phyloP scores from a whole-genome alignment of 2,113 vertebrate species.

The Synodontis membranacea region DNA sequence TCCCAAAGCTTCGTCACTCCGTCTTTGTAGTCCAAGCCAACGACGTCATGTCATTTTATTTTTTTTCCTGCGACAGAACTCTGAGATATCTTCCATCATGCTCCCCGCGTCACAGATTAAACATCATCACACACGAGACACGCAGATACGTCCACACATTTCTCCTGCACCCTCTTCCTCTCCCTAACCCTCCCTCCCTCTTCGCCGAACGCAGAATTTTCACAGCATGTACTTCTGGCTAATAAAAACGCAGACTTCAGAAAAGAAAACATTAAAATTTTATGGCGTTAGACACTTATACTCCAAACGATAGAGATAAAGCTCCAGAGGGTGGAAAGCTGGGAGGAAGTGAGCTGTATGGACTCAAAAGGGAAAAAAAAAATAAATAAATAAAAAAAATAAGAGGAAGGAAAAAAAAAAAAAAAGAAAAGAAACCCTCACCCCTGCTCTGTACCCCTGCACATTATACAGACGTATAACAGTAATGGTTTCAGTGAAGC shows the following conservation, averaged over 20 bases:
- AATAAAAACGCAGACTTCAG: neutral
- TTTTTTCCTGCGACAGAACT: neutral
- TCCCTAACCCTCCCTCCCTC: no score
- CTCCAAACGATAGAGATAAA: neutral
- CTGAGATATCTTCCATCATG: slow-evolving; percentile 19
- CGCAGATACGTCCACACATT: neutral
- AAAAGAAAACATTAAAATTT: slow-evolving; percentile 23
- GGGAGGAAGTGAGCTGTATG: neutral
- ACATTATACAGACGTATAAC: neutral
- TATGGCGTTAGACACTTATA: neutral
- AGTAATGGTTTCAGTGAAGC: neutral
- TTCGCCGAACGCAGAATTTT: neutral
- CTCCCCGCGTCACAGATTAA: neutral
- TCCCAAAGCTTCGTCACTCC: neutral
- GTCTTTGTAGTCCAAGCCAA: slow-evolving; percentile 20
- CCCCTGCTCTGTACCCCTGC: neutral
- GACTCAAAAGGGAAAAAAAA: neutral
- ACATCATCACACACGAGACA: neutral
- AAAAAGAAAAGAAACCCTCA: neutral
- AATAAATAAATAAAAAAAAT: neutral
- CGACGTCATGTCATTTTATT: slow-evolving; percentile 28
- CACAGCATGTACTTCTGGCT: slow-evolving; percentile 16
- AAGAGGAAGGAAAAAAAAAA: neutral
- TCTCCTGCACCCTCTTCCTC: neutral
- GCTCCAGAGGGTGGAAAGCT: slow-evolving; percentile 1